These are phyloP conservation scores for Apodemia hepburni DNA, from an alignment of 2,888 invertebrate species.

Conservation along the genomic window DNA sequence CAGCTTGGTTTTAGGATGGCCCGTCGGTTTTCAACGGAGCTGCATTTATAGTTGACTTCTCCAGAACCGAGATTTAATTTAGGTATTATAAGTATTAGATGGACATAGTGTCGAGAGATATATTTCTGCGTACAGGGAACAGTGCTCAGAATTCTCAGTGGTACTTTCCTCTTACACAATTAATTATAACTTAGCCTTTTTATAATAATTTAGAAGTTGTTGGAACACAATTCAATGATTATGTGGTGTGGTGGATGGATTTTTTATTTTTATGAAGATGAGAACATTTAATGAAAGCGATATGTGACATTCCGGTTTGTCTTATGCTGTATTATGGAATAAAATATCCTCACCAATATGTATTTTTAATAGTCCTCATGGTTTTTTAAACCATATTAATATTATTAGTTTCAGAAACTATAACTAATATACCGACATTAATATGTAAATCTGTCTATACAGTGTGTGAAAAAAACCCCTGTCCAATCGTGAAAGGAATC, in stretches of 20 bases:
- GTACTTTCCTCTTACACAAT: constrained; percentile 75
- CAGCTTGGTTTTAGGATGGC: constrained; percentile 53
- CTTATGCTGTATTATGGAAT: constrained; percentile 80
- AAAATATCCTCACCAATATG: constrained; percentile 77
- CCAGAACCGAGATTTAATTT: constrained; percentile 73
- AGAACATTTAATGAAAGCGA: constrained; percentile 60
- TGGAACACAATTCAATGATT: constrained; percentile 63
- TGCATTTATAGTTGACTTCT: constrained; percentile 73
- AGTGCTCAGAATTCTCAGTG: constrained; percentile 66
- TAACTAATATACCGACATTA: too few species aligned
- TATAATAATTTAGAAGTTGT: constrained; percentile 79
- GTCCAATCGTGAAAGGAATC: too few species aligned
- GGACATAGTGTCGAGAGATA: constrained; percentile 64
- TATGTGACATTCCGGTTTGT: constrained; percentile 80
- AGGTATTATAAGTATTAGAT: constrained; percentile 73
- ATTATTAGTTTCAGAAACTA: neutral
- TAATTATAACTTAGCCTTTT: constrained; percentile 79
- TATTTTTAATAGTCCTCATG: constrained; percentile 44
- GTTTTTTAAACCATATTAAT: neutral
- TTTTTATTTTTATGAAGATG: constrained; percentile 70
- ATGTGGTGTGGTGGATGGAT: constrained; percentile 67
- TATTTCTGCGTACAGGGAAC: constrained; percentile 57
- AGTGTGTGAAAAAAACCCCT: too few species aligned
- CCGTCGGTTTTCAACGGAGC: constrained; percentile 51
- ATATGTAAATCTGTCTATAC: too few species aligned